Conservation (phyloP, 1,140 invertebrate genomes). For the Calliopsis andreniformis region DNA sequence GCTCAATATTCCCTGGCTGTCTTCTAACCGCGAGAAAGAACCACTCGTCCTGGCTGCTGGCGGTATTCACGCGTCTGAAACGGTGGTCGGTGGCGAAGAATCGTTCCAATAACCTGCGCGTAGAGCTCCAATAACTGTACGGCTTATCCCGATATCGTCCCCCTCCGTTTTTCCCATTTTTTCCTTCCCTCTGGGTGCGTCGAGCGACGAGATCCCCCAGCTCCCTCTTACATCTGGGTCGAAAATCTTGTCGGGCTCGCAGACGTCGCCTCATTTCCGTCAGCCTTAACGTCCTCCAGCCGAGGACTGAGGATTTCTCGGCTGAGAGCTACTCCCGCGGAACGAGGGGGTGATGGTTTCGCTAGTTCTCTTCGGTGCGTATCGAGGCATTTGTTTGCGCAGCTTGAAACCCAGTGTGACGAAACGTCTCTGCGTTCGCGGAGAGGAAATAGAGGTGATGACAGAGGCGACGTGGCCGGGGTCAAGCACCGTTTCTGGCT, state of each 20-base stretch:
- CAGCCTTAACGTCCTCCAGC: slow-evolving; percentile 19
- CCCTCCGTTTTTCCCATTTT: slow-evolving; percentile 10
- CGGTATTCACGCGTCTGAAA: background rate
- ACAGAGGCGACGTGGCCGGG: slow-evolving; percentile 15
- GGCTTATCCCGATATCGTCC: slow-evolving; percentile 33
- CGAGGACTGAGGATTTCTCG: slow-evolving; percentile 48
- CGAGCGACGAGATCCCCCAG: background rate
- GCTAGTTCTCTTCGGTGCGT: background rate
- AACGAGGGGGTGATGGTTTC: background rate
- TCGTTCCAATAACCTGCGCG: slow-evolving; percentile 15
- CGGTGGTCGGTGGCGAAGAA: background rate
- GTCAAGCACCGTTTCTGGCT: slow-evolving; percentile 31
- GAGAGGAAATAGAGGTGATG: slow-evolving; percentile 13
- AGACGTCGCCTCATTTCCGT: slow-evolving; percentile 61
- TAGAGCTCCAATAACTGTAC: slow-evolving; percentile 40
- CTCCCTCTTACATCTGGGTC: slow-evolving; percentile 5
- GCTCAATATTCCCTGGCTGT: background rate
- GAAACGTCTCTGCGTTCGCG: slow-evolving; percentile 23
- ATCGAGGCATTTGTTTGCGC: background rate
- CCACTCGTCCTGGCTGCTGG: background rate
- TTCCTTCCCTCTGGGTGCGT: background rate
- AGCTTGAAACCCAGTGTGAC: slow-evolving; percentile 1
- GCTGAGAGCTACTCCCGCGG: slow-evolving; percentile 2
- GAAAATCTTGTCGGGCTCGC: slow-evolving; percentile 54
- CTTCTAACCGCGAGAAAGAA: background rate